Percentiles rank a stretch among this genome's conserved stretches.
Conservation (phyloP, 2,797 vertebrate genomes). For the Bradypus variegatus region DNA sequence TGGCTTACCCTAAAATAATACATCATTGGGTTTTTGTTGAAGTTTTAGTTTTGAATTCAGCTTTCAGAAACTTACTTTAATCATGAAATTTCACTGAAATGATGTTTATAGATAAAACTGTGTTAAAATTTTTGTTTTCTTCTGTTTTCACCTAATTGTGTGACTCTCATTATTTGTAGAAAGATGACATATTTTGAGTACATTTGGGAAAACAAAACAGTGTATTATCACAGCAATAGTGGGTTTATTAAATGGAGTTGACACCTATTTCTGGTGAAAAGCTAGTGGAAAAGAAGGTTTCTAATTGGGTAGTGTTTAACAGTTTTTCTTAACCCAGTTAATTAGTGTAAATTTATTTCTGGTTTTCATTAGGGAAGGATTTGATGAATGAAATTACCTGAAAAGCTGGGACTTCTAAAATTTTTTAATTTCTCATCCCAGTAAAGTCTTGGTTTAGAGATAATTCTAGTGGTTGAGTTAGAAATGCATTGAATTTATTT, state of each 20-base stretch:
- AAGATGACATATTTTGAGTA: not conserved
- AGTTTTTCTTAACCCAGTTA: not conserved
- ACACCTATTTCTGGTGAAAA: not conserved
- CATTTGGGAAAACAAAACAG: not conserved
- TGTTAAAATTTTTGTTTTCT: not conserved
- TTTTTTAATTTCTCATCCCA: not conserved
- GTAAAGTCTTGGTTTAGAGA: constrained; percentile 31
- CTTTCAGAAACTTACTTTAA: not conserved
- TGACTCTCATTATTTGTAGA: not conserved
- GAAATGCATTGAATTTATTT: constrained; percentile 27
- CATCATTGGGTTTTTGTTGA: not conserved
- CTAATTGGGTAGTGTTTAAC: not conserved
- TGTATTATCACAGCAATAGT: not conserved
- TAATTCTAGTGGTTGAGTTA: constrained; percentile 6
- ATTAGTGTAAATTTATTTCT: constrained; percentile 10
- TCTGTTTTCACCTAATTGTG: constrained; percentile 15
- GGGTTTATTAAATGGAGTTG: not conserved
- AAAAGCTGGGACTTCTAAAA: not conserved
- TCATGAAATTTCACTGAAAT: not conserved
- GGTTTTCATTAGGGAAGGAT: not conserved
- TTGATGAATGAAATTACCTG: constrained; percentile 14
- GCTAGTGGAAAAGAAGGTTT: not conserved
- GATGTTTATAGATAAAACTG: not conserved
- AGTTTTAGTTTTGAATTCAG: not conserved
- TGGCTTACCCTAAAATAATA: not conserved